Evolutionary conservation across 2,888 invertebrate species (phyloP).

Genomic region (Rosalia funebris): DNA sequence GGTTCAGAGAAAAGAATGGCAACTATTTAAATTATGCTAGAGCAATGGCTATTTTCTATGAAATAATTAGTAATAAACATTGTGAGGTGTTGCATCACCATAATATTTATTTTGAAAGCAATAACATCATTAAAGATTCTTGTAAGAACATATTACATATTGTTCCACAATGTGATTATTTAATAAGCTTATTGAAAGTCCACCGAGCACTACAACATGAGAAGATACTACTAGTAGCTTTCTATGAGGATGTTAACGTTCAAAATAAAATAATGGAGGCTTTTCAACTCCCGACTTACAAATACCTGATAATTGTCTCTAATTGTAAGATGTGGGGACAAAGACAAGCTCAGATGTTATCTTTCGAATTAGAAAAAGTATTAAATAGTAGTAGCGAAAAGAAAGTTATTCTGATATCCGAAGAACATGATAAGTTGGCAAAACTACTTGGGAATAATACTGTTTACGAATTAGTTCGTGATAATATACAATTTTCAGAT

Average conservation of each 20-base stretch:
- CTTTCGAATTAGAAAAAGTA: not conserved
- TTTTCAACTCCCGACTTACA: not conserved
- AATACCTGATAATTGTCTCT: not conserved
- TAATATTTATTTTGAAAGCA: slow-evolving; percentile 2
- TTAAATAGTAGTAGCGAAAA: not conserved
- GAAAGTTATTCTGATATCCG: not conserved
- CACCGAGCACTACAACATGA: not conserved
- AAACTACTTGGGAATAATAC: not conserved
- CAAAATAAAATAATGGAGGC: not conserved
- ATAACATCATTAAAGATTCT: too few species aligned
- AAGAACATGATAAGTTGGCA: not conserved
- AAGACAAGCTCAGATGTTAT: too few species aligned
- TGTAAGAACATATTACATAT: too few species aligned
- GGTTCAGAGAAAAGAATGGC: not conserved
- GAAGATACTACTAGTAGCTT: not conserved
- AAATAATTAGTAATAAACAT: slow-evolving; percentile 7
- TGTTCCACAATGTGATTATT: too few species aligned
- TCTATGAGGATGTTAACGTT: slow-evolving; percentile 1
- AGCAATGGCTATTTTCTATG: not conserved
- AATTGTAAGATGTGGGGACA: not conserved
- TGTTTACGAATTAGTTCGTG: not conserved
- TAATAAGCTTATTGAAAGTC: not conserved
- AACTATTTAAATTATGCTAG: not conserved
- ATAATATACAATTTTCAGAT: not conserved
- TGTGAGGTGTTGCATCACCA: not conserved